These are phyloP conservation scores for Phrixothrix hirtus DNA, from an alignment of 2,888 invertebrate genomes.

Conservation along the genomic window DNA sequence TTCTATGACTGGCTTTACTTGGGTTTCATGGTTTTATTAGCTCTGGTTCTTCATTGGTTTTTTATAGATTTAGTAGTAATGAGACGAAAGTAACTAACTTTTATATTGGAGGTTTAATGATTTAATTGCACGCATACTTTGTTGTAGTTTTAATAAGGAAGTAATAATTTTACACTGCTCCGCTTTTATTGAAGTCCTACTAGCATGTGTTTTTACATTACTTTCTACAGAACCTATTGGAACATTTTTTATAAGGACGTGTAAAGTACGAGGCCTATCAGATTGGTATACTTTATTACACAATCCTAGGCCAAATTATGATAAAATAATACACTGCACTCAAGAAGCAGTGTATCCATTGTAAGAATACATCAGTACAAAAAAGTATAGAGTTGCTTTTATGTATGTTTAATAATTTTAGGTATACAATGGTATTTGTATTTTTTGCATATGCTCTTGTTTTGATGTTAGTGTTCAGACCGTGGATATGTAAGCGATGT, in stretches of 20 bases:
- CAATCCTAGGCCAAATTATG: conserved; percentile 93
- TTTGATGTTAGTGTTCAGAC: conserved; percentile 78
- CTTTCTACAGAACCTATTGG: conserved; percentile 84
- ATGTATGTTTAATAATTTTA: conserved; percentile 55
- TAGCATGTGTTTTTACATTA: conserved; percentile 77
- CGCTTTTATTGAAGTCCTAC: conserved; percentile 78
- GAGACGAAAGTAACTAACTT: conserved; percentile 64
- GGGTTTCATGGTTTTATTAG: conserved; percentile 89
- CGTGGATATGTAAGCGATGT: conserved; percentile 70
- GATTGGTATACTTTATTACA: conserved; percentile 97
- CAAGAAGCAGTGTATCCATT: conserved; percentile 98
- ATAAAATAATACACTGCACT: conserved; percentile 86
- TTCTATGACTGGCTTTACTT: conserved; percentile 93
- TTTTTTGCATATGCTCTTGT: conserved; percentile 84
- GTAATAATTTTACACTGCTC: conserved; percentile 78
- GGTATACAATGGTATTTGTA: conserved; percentile 89
- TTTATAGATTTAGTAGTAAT: conserved; percentile 85
- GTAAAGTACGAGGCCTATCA: conserved; percentile 76
- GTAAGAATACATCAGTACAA: conserved; percentile 69
- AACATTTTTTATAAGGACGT: conserved; percentile 73
- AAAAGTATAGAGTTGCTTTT: too few relatives aligned
- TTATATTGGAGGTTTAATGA: too few relatives aligned
- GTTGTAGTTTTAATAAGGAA: conserved; percentile 70
- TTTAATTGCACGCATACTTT: too few relatives aligned
- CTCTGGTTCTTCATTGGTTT: conserved; percentile 88